phyloP scores from a whole-genome alignment of 1,140 invertebrate species.

The Ctenoplectra terminalis region DNA sequence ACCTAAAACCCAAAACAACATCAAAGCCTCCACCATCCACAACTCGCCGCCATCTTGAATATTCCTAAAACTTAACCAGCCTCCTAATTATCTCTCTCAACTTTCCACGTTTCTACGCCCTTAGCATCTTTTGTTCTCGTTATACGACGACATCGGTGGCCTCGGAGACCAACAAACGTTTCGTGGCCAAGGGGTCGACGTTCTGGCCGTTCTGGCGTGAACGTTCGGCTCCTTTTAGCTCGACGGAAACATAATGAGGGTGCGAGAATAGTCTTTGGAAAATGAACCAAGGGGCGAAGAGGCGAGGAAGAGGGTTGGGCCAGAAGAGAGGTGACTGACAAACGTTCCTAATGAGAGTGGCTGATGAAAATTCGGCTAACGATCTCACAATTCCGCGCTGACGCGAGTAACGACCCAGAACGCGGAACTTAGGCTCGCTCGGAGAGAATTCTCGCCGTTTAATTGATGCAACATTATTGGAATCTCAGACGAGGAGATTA shows the following conservation, averaged over 20 bases:
- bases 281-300: conserved; percentile 50
- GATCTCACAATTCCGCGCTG: conserved; percentile 29
- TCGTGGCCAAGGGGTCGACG: conserved; percentile 47
- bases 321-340: conserved; percentile 72
- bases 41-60: not conserved
- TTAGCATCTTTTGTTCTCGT: conserved; percentile 32
- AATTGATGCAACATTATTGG: not conserved
- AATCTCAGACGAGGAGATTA: not conserved
- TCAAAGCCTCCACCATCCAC: not conserved
- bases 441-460: not conserved
- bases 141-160: conserved; percentile 11
- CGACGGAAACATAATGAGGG: conserved; percentile 65
- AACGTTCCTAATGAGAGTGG: conserved; percentile 74
- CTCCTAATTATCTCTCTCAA: not conserved
- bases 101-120: not conserved
- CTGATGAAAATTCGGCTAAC: conserved; percentile 61
- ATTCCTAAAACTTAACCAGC: not conserved
- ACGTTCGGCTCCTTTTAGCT: conserved; percentile 49
- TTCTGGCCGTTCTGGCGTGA: conserved; percentile 36
- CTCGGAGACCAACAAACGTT: conserved; percentile 42
- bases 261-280: conserved; percentile 72
- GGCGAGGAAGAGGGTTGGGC: conserved; percentile 23
- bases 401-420: conserved; percentile 28
- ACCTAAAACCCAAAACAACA: not conserved
- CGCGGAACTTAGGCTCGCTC: conserved; percentile 2